Evolutionary conservation across 1,140 invertebrate genomes (phyloP).

Genomic region (Solenopsis invicta): DNA sequence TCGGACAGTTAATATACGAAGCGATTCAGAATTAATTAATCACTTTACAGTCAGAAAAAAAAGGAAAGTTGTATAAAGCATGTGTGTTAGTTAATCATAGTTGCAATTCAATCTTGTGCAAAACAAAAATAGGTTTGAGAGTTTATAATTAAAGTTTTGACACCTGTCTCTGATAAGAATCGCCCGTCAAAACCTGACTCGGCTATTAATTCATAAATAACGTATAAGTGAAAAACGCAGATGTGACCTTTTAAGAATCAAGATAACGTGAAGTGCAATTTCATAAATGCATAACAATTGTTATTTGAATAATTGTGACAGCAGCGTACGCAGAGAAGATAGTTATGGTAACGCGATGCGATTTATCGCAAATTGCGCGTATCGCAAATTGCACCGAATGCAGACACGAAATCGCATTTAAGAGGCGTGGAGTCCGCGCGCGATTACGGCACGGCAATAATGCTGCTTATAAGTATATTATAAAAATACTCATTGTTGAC

Average conservation of each 20-base stretch:
- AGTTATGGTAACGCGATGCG: constrained; percentile 13
- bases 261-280: neutral
- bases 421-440: neutral
- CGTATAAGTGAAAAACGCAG: neutral
- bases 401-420: constrained; percentile 32
- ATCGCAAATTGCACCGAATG: constrained; percentile 38
- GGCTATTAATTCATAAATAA: neutral
- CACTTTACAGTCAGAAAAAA: neutral
- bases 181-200: neutral
- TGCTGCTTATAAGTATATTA: neutral
- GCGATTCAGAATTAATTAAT: neutral
- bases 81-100: neutral
- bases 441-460: constrained; percentile 18
- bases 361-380: constrained; percentile 68
- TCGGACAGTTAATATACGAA: neutral
- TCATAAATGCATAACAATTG: neutral
- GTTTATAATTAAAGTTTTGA: neutral
- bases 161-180: neutral
- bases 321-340: constrained; percentile 16
- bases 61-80: neutral
- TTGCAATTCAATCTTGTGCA: neutral
- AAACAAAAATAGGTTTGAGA: neutral
- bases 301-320: constrained; percentile 5
- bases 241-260: neutral
- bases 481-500: constrained; percentile 44